A percentile compares a stretch with the other conserved stretches of the same genome.
Conservation (phyloP, 2,888 invertebrate species). For the Plutella xylostella region DNA sequence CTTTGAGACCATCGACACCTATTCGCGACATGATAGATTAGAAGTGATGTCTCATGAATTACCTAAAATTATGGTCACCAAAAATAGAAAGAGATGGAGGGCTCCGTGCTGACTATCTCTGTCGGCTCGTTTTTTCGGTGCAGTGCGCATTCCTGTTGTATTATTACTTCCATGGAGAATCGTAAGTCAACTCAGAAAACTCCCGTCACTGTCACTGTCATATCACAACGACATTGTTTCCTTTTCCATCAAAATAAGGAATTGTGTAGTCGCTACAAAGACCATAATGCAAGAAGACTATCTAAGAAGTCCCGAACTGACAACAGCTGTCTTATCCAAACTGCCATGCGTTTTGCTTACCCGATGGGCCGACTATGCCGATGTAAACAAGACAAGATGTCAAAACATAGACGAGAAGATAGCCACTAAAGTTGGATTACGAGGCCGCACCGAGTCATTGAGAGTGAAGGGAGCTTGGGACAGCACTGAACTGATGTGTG, state of each 20-base stretch:
- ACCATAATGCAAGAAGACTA: constrained; percentile 5
- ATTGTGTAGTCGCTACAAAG: constrained; percentile 17
- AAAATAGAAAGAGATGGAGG: no score
- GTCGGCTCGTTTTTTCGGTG: no score
- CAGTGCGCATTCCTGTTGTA: no score
- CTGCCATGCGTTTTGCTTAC: constrained; percentile 10
- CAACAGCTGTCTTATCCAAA: not conserved
- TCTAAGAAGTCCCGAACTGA: not conserved
- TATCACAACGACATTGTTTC: constrained; percentile 19
- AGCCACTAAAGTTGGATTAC: constrained; percentile 5
- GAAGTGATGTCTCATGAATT: no score
- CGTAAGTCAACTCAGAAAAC: constrained; percentile 16
- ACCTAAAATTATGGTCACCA: no score
- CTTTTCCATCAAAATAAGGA: constrained; percentile 19
- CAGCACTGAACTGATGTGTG: not conserved
- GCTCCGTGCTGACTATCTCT: no score
- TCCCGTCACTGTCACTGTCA: constrained; percentile 14
- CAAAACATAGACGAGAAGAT: constrained; percentile 17
- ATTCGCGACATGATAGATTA: no score
- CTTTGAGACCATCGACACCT: no score
- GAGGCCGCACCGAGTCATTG: not conserved
- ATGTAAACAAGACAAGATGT: constrained; percentile 11
- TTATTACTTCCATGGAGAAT: no score
- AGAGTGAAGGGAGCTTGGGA: not conserved
- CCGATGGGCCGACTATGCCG: constrained; percentile 23